phyloP scores from a whole-genome alignment of 2,888 invertebrate genomes.

The Euplexia lucipara region DNA sequence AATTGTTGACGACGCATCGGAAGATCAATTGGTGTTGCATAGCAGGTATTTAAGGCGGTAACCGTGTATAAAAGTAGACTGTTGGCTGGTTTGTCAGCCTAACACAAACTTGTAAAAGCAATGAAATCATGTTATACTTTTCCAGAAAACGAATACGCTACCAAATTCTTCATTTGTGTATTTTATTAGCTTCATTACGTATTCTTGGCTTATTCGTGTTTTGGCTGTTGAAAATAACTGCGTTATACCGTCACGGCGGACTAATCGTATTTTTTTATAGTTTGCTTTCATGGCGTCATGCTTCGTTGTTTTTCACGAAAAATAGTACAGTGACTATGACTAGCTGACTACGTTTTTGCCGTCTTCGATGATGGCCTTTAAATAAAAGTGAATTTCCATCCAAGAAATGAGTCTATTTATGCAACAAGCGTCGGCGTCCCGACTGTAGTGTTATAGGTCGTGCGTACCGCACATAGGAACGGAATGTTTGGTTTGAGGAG shows the following conservation, averaged over 20 bases:
- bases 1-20: neutral
- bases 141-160: constrained; percentile 24
- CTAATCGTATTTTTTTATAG: constrained; percentile 63
- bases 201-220: constrained; percentile 56
- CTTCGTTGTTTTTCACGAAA: constrained; percentile 74
- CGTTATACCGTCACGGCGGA: constrained; percentile 59
- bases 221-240: constrained; percentile 61
- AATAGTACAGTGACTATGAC: constrained; percentile 71
- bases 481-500: constrained; percentile 87
- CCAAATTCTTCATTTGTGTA: constrained; percentile 43
- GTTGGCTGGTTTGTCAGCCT: neutral
- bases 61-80: neutral
- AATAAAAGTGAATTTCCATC: constrained; percentile 86
- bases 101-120: neutral
- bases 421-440: constrained; percentile 83
- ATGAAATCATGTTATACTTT: constrained; percentile 1
- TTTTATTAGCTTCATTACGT: constrained; percentile 54
- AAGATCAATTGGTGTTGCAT: neutral
- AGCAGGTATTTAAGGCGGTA: neutral
- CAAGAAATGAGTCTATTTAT: constrained; percentile 87
- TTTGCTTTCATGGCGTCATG: constrained; percentile 65
- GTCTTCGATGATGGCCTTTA: constrained; percentile 74
- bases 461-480: constrained; percentile 80
- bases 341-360: constrained; percentile 75
- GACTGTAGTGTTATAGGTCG: constrained; percentile 80